Evolutionary conservation across 2,888 invertebrate species (phyloP).

Genomic region (Drosophila barbarae): DNA sequence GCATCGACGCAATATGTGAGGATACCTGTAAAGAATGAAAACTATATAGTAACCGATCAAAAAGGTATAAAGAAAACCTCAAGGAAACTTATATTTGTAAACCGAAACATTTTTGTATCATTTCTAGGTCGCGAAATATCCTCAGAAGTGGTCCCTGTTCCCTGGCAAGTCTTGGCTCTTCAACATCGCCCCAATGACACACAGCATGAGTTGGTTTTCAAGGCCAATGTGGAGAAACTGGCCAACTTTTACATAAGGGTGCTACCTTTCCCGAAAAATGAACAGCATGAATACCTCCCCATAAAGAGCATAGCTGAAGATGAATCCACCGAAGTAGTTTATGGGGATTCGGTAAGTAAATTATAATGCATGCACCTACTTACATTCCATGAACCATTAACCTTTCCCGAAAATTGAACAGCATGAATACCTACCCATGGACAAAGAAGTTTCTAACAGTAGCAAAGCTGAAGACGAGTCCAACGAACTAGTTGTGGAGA

Average conservation of each 20-base stretch:
- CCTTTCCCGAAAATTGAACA: too few species aligned
- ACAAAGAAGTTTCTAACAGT: not conserved
- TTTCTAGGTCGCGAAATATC: constrained; percentile 80
- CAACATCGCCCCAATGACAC: constrained; percentile 81
- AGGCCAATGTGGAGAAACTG: constrained; percentile 81
- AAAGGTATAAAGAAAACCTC: constrained; percentile 80
- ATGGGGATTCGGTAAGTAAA: too few species aligned
- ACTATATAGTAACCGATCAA: constrained; percentile 84
- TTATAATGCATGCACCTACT: too few species aligned
- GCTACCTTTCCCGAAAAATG: constrained; percentile 33
- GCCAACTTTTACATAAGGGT: constrained; percentile 81
- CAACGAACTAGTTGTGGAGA: constrained; percentile 59
- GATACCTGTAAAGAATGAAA: constrained; percentile 82
- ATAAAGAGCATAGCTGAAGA: too few species aligned
- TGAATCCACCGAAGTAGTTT: too few species aligned
- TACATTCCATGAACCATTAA: too few species aligned
- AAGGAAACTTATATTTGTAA: not conserved
- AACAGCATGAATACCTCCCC: constrained; percentile 2
- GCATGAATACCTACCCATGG: too few species aligned
- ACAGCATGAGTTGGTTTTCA: constrained; percentile 85
- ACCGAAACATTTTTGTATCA: not conserved
- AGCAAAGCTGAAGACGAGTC: not conserved
- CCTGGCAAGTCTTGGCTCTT: constrained; percentile 81
- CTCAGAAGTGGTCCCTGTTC: constrained; percentile 84
- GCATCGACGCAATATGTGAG: constrained; percentile 82